Percentiles rank a stretch among this genome's conserved stretches.
Conservation (phyloP, 2,888 invertebrate species). For the Cheilosia vernalis region DNA sequence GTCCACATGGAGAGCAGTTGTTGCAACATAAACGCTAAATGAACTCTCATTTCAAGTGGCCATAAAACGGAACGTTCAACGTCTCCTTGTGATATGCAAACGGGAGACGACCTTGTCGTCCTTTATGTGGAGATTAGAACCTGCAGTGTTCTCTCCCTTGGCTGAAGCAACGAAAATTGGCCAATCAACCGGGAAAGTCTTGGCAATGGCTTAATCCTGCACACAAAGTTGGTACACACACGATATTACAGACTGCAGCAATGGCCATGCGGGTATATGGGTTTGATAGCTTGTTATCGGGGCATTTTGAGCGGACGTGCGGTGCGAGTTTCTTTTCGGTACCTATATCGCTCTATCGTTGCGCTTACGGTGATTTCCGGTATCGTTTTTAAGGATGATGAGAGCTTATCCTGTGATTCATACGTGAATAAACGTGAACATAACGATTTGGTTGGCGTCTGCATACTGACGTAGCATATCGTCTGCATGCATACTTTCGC, state of each 20-base stretch:
- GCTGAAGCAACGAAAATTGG: conserved; percentile 41
- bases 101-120: not conserved
- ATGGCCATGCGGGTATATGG: not conserved
- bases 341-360: not conserved
- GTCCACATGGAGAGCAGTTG: conserved; percentile 13
- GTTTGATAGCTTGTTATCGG: conserved; percentile 57
- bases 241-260: not conserved
- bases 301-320: conserved; percentile 55
- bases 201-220: conserved; percentile 51
- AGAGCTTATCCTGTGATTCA: conserved; percentile 68
- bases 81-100: conserved; percentile 52
- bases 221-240: not conserved
- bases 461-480: not conserved
- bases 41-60: conserved; percentile 62
- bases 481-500: not conserved
- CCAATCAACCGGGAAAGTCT: conserved; percentile 48
- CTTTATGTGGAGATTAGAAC: conserved; percentile 29
- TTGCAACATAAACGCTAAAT: conserved; percentile 58
- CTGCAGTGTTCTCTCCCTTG: conserved; percentile 18
- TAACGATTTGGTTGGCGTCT: conserved; percentile 24
- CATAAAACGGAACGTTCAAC: conserved; percentile 53
- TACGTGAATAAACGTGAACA: conserved; percentile 48
- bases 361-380: conserved; percentile 52
- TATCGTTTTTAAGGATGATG: conserved; percentile 60
- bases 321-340: conserved; percentile 32